A percentile compares a stretch with the other conserved stretches of the same genome.
Evolutionary conservation across 2,113 vertebrate species (phyloP).

Genomic region (Notiomystis cincta): DNA sequence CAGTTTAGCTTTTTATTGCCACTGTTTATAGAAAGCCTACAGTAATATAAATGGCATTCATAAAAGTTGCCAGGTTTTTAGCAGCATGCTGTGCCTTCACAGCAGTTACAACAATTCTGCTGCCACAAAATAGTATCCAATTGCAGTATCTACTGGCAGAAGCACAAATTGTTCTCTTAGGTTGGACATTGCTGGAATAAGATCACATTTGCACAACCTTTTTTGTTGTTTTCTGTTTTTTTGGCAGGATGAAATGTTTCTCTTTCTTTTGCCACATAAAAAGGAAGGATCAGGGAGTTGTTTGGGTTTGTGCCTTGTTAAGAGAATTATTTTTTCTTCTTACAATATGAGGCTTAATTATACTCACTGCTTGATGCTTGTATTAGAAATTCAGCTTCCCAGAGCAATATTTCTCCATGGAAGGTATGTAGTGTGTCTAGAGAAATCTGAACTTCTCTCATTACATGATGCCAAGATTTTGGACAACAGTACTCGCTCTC

Average conservation of each 20-base stretch:
- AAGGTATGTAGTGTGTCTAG: neutral
- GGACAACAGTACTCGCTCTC: neutral
- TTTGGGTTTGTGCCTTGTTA: neutral
- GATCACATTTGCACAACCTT: constrained; percentile 24
- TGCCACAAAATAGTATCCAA: constrained; percentile 57
- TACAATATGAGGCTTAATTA: constrained; percentile 7
- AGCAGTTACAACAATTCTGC: constrained; percentile 50
- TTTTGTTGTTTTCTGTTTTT: neutral
- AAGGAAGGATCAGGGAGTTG: neutral
- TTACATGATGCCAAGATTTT: neutral
- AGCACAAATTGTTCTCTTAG: constrained; percentile 59
- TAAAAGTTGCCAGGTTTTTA: constrained; percentile 66
- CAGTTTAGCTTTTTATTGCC: constrained; percentile 60
- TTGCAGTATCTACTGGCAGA: constrained; percentile 57
- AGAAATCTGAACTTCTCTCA: neutral
- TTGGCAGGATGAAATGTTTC: neutral
- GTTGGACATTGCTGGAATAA: constrained; percentile 45
- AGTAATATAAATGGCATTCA: constrained; percentile 64
- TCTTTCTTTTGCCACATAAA: constrained; percentile 18
- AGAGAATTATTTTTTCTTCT: neutral
- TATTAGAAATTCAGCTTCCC: neutral
- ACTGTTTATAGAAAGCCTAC: constrained; percentile 60
- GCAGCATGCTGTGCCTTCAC: constrained; percentile 55
- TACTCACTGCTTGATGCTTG: neutral
- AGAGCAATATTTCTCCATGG: neutral